A percentile compares a stretch with the other conserved stretches of the same genome.
Conservation (phyloP, 2,797 vertebrate species). For the Enteromius viviparus region DNA sequence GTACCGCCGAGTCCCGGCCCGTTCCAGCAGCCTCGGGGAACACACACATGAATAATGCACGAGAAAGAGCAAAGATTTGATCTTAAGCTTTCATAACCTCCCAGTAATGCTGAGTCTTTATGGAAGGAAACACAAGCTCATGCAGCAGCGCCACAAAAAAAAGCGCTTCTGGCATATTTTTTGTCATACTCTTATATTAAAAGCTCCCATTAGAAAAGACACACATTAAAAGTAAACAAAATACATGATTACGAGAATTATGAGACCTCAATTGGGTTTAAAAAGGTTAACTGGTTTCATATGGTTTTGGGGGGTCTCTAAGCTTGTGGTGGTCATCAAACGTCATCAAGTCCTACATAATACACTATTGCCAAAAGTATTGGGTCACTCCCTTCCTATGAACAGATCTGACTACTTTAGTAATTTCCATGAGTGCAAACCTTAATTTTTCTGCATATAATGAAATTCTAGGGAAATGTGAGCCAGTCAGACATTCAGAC, state of each 20-base stretch:
- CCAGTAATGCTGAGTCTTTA: constrained; percentile 68
- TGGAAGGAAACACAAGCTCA: constrained; percentile 30
- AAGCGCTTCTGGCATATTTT: constrained; percentile 71
- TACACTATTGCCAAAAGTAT: too few species aligned
- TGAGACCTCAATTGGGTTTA: not conserved
- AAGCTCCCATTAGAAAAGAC: constrained; percentile 67
- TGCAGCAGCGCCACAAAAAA: not conserved
- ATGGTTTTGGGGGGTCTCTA: not conserved
- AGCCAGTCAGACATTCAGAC: too few species aligned
- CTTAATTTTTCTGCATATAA: too few species aligned
- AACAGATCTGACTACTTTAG: too few species aligned
- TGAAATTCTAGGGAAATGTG: too few species aligned
- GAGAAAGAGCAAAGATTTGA: constrained; percentile 70
- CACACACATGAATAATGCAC: constrained; percentile 62
- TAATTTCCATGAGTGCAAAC: too few species aligned
- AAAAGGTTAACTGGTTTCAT: not conserved
- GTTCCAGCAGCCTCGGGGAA: constrained; percentile 50
- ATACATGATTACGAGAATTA: constrained; percentile 81
- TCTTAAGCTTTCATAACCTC: constrained; percentile 72
- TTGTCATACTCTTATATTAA: constrained; percentile 76
- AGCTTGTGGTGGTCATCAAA: not conserved
- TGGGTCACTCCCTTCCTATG: too few species aligned
- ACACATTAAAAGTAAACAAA: constrained; percentile 83
- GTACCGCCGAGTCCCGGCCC: not conserved
- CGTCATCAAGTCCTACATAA: not conserved